Conservation (phyloP, 2,888 invertebrate species). For the Parelbella ahira region DNA sequence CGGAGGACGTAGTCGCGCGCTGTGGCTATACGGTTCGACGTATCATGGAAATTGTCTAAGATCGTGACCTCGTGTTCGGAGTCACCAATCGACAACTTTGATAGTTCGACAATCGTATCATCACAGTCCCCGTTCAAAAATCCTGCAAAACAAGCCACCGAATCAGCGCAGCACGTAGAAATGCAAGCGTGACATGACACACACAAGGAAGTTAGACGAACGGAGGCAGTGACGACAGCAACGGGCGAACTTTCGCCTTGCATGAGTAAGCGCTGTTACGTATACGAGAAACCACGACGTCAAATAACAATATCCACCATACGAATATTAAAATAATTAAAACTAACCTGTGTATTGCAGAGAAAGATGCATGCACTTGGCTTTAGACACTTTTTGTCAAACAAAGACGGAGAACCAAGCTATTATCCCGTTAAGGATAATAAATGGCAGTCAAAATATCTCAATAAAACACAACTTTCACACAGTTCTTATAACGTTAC, state of each 20-base stretch:
- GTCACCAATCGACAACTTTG: slow-evolving; percentile 74
- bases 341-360: slow-evolving; percentile 78
- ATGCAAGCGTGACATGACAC: slow-evolving; percentile 49
- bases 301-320: slow-evolving; percentile 11
- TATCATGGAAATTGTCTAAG: slow-evolving; percentile 66
- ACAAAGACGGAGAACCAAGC: slow-evolving; percentile 76
- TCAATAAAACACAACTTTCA: slow-evolving; percentile 46
- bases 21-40: slow-evolving; percentile 53
- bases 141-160: slow-evolving; percentile 54
- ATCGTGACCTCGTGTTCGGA: slow-evolving; percentile 66
- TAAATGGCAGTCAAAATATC: slow-evolving; percentile 61
- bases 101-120: slow-evolving; percentile 78
- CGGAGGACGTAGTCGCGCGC: slow-evolving; percentile 80
- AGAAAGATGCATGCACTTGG: slow-evolving; percentile 81
- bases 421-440: slow-evolving; percentile 79
- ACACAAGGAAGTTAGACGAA: slow-evolving; percentile 59
- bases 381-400: slow-evolving; percentile 73
- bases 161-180: slow-evolving; percentile 33
- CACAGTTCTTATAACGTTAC: slow-evolving; percentile 42
- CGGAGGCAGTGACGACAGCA: slow-evolving; percentile 1
- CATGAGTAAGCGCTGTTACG: slow-evolving; percentile 58
- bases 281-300: slow-evolving; percentile 37
- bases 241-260: slow-evolving; percentile 62
- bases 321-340: not conserved
- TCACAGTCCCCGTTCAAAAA: slow-evolving; percentile 79